Base-by-base conservation (phyloP, 2,888 invertebrate species). In the Brachyopa scutellaris region DNA sequence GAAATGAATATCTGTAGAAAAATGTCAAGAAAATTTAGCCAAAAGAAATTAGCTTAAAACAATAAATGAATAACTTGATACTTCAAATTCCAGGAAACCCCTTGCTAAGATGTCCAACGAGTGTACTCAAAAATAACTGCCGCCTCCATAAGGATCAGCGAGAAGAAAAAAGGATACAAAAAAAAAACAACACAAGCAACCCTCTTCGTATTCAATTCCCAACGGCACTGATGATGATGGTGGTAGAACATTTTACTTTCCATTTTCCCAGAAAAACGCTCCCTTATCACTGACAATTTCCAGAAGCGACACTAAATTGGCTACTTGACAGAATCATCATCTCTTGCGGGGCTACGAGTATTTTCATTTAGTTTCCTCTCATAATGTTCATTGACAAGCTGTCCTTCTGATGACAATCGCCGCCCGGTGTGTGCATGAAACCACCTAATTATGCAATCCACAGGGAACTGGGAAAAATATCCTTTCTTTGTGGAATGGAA, bases 281-380 rank as follows among this genome's bases (percentile, higher is more conserved):
- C 80, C 45, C 67, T 80, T 80, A 80, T 80, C 80, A 74, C 74
- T 80, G 80, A 74, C 80, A 74, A 62, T 80, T 74, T 33, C 57
- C 59, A 57, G n/a, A n/a, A n/a, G 74, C 57, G 36, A 31, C n/a
- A n/a, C 80, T 69, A 74, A 80, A 80, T 80, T 74, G 74, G 80
- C 74, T 74, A 55, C 74, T 80, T 74, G 79, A 80, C 79, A 57
- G 47, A 80, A 74, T 80, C 73, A 69, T 80, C 79, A n/a, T 67
- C 53, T 55, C 61, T 72, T 61, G n/a, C 47, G 59, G 66, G 15
- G 59, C n/a, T n/a, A n/a, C n/a, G n/a, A n/a, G 23, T 29, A 59
- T 55, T 69, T 69, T 59, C 62, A 29, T 67, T 72, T 80, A 11
- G 61, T 61, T 51, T 26, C 26, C 26, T 26, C 67, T 67, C 47